Evolutionary conservation across 1,140 invertebrate genomes (phyloP), one percentile per base, ranked within the genome.

Genomic region (Helicoverpa zea): DNA sequence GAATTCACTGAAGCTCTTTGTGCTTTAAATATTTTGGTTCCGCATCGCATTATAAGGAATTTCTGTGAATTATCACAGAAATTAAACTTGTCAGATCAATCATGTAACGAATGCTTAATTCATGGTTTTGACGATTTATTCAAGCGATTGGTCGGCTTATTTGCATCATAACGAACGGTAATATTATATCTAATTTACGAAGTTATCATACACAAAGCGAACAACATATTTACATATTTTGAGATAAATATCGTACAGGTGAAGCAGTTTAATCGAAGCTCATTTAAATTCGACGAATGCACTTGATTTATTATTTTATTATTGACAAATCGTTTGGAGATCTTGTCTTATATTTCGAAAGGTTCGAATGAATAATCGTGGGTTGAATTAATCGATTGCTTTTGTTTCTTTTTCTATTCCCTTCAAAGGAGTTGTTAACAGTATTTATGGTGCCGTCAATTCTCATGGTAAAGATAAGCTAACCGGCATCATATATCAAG

Each of bases 271-370:
- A 84, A 87, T 83, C 82, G 77, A 82, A 77, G 79, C 81, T 89
- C 81, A 81, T 86, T 88, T 88, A 85, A 88, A 88, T 87, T 84
- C 79, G 83, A 58, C 82, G 70, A 84, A 51, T 68, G 74, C 54
- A 51, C 64, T 82, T 87, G 82, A 87, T 89, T 87, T 85, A 86
- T 84, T 77, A 64, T 76, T 80, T 63, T 74, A 58, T 49, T 77
- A 80, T 63, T 86, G 83, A 84, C 83, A 85, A 85, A 86, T 87
- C 78, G 79, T 58, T 77, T 80, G 58, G 81, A 84, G 81, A 89
- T 88, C 82, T 86, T 78, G 85, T 85, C 72, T 84, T 52, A 72
- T 14, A 35, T 58, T 70, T 79, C 30, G 18, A 66, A 78, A 66
- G 58, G 75, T 58, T 79, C 30, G 11, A 59, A 70, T 54, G 43